Evolutionary conservation across 1,140 invertebrate species (phyloP), one percentile per base, ranked within the genome.

Genomic region (Platyscapa corneri): DNA sequence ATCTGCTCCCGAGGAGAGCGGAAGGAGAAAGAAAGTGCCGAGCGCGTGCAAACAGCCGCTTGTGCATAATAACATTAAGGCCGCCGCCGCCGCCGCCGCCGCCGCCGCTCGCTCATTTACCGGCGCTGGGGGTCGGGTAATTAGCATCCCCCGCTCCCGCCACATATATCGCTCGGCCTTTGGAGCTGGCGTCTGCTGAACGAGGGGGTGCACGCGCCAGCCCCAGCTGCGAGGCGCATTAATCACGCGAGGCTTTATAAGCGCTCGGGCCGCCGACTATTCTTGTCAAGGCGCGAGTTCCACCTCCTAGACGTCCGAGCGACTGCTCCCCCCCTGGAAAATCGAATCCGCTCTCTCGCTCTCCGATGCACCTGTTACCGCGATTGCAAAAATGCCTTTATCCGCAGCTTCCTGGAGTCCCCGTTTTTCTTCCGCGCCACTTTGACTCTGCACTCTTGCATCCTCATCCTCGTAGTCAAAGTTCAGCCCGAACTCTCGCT

Each of bases 201-300:
- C 88, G 85, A 85, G 87, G 88, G 89, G 88, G 88, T 86, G 86
- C 87, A 88, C 82, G 88, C 90, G 91, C 89, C 91, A 90, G 74
- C 88, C 88, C 89, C 92, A 93, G 92, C 90, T 93, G 91, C 85
- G 90, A 91, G 91, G 90, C 90, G 79, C 91, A 93, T 93, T 93
- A 93, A 93, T 93, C 92, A 93, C 88, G 39, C 74, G 80, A 3
- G 74, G 85, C 80, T 86, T 83, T 83, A 74, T 83, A 72, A 60
- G 56, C 80, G 49, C 78, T 49, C 23, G 53, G 60, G 27, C 16
- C 75, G 53, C 70, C 46, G 72, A 56, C 39, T 42, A 37, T 76
- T 34, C 56, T 37, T 60, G 53, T 39, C 70, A 60, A 30, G 82
- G n/a, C 70, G n/a, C 65, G 2, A 77, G 75, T n/a, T 30, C 64